Evolutionary conservation across 2,888 invertebrate species (phyloP).

Genomic region (Sarcophaga caerulescens): DNA sequence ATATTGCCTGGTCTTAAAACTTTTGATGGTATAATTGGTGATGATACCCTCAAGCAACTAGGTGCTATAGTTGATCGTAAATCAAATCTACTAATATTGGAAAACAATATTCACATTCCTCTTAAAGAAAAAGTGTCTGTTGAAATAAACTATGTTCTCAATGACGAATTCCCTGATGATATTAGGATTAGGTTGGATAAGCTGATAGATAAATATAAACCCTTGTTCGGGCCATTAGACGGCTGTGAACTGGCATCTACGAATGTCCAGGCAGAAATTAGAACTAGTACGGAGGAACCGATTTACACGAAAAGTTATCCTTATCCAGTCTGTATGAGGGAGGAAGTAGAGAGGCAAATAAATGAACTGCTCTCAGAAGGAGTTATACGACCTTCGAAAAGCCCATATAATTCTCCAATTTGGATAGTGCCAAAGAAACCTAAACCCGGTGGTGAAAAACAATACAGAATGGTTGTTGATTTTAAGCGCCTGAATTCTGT

Average conservation of each 20-base stretch:
- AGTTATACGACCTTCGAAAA: no score
- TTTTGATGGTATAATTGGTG: slow-evolving; percentile 67
- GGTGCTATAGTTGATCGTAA: slow-evolving; percentile 63
- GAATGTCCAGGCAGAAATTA: background rate
- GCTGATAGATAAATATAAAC: background rate
- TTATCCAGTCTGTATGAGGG: no score
- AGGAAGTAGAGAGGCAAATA: no score
- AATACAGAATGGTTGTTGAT: no score
- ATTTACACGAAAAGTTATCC: no score
- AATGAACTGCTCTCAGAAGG: no score
- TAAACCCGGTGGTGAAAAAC: no score
- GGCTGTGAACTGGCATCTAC: background rate
- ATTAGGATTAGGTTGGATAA: background rate
- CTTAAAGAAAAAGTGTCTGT: slow-evolving; percentile 4
- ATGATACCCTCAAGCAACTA: slow-evolving; percentile 59
- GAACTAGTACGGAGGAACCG: background rate
- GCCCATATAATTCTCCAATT: no score
- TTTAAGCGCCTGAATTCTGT: no score
- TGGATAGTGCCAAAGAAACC: no score
- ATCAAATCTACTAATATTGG: slow-evolving; percentile 32
- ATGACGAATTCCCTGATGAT: background rate
- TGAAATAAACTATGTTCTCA: slow-evolving; percentile 2
- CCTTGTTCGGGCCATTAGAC: background rate
- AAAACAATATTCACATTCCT: background rate
- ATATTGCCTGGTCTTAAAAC: background rate